A percentile compares a stretch with the other conserved stretches of the same genome.
Evolutionary conservation across 2,113 vertebrate genomes (phyloP).

Genomic region (Epinephelus moara): DNA sequence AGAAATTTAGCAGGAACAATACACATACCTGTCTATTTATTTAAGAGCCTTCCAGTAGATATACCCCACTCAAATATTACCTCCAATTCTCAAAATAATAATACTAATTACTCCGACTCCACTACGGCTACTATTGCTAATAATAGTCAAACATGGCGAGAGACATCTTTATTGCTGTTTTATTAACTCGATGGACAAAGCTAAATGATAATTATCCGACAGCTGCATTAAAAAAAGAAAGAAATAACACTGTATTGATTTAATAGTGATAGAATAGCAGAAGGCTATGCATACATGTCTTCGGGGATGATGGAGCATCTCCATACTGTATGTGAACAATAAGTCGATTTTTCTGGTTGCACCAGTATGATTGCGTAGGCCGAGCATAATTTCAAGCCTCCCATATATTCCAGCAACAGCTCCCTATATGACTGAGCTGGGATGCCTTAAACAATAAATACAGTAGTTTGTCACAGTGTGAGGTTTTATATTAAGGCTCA

Average conservation of each 20-base stretch:
- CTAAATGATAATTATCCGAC: background rate
- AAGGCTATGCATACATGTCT: background rate
- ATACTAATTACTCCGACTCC: too few relatives aligned
- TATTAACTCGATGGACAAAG: background rate
- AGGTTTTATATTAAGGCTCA: slow-evolving; percentile 47
- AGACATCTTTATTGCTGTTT: slow-evolving; percentile 3
- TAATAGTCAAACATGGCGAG: background rate
- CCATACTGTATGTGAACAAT: slow-evolving; percentile 5
- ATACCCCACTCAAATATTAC: background rate
- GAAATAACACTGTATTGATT: background rate
- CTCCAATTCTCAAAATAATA: background rate
- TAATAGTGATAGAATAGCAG: background rate
- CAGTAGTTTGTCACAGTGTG: slow-evolving; percentile 50
- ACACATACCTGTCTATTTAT: background rate
- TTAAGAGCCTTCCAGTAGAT: background rate
- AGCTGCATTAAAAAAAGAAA: background rate
- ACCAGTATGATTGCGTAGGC: background rate
- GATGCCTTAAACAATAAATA: slow-evolving; percentile 54
- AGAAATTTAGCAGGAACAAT: background rate
- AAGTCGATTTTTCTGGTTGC: slow-evolving; percentile 21
- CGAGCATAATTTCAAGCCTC: slow-evolving; percentile 11
- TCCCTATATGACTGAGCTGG: slow-evolving; percentile 9
- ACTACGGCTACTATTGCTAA: background rate
- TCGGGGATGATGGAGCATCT: background rate
- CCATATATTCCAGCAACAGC: background rate